These are phyloP conservation scores for Tretioscincus oriximinensis DNA, from an alignment of 2,113 vertebrate genomes.

Conservation along the genomic window DNA sequence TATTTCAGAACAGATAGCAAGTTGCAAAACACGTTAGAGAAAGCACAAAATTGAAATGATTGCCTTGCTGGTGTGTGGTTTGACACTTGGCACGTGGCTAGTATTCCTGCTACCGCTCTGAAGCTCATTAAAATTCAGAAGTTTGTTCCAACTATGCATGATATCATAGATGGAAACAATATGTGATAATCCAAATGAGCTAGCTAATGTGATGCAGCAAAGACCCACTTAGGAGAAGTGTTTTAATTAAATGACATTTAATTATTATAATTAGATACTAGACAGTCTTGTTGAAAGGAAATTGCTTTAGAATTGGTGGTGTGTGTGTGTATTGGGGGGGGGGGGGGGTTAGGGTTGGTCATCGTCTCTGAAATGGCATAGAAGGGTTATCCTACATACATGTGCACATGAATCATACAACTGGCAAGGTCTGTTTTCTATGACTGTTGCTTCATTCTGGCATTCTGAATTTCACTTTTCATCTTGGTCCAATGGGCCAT, in stretches of 20 bases:
- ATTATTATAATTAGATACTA: conserved; percentile 55
- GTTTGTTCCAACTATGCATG: background rate
- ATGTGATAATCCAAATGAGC: conserved; percentile 43
- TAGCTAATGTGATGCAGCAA: conserved; percentile 41
- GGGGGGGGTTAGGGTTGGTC: background rate
- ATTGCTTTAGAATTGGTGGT: background rate
- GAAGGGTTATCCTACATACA: background rate
- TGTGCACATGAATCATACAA: background rate
- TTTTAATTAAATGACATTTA: conserved; percentile 57
- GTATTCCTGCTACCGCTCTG: background rate
- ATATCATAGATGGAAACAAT: conserved; percentile 23
- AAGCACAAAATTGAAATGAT: rapidly evolving
- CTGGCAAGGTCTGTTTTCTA: background rate
- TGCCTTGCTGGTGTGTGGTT: background rate
- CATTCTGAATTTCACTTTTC: rapidly evolving
- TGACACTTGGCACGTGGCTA: conserved; percentile 30
- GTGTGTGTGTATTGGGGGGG: too few relatives aligned
- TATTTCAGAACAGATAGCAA: background rate
- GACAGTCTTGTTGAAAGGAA: conserved; percentile 29
- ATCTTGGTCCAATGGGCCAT: rapidly evolving
- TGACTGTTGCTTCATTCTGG: background rate
- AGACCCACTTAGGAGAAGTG: conserved; percentile 34
- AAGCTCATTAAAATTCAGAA: background rate
- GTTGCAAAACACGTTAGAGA: background rate
- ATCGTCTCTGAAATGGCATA: conserved; percentile 1